Conservation (phyloP, 2,113 vertebrate species). For the Podarcis muralis region DNA sequence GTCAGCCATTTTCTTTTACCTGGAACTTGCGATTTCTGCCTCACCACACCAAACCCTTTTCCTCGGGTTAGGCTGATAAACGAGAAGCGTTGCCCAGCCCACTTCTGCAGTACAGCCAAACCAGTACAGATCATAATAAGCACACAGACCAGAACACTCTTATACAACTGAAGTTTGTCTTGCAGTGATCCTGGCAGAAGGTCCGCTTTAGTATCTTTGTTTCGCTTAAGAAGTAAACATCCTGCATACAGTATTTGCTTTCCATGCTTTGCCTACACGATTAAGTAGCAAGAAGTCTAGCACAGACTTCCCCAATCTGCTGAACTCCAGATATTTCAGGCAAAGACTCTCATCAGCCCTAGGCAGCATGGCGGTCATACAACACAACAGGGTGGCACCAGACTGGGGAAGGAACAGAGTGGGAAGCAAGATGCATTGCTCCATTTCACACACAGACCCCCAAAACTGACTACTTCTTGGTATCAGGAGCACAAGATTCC, state of each 20-base stretch:
- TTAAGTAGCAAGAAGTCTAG: background rate
- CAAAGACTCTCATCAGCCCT: no score
- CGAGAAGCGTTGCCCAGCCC: background rate
- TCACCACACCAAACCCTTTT: background rate
- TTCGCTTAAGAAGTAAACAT: constrained; percentile 15
- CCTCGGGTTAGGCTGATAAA: background rate
- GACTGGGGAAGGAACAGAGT: background rate
- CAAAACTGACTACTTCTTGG: background rate
- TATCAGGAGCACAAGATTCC: background rate
- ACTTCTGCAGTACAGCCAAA: background rate
- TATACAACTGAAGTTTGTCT: background rate
- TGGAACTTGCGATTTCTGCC: background rate
- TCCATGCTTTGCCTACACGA: background rate
- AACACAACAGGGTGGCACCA: no score
- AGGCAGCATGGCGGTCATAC: no score
- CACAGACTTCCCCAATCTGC: background rate
- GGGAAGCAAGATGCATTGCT: background rate
- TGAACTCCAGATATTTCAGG: no score
- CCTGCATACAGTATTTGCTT: constrained; percentile 6
- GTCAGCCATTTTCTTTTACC: background rate
- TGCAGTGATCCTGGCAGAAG: background rate
- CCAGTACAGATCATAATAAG: background rate
- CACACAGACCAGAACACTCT: background rate
- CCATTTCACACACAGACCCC: no score
- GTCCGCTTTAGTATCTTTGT: background rate